Base-by-base conservation (phyloP, 2,888 invertebrate species). In the Mythimna lalbum region DNA sequence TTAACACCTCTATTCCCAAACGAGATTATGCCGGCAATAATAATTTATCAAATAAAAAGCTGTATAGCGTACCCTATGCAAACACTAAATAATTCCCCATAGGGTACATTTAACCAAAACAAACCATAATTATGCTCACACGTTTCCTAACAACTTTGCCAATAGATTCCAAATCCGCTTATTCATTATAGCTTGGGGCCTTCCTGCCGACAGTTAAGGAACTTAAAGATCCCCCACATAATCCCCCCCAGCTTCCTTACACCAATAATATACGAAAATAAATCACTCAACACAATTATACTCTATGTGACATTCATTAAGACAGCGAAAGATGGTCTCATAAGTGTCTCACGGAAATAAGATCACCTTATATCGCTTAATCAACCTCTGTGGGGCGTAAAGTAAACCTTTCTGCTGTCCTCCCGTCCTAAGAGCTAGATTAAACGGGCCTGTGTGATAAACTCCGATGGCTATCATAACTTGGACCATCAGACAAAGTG, bases 401-500 rank as follows among this genome's bases (percentile, higher is more conserved):
- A 91, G 86, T 89, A 90, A 89, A 91, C 90, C 88, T 88, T 88
- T 90, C 90, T 79, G 75, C 78, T 90, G 91, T 88, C 88, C 87
- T 73, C 88, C 85, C 80, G 52, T 86, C 84, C 92, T 92, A 91
- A 94, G 94, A 94, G 95, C 95, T 92, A 95, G 95, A 95, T 95
- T 95, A 95, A 94, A 92, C 91, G 94, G 85, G 89, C 89, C 90
- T 86, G 86, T 82, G 90, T 91, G 94, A 94, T 94, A 95, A 94
- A 93, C 91, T 86, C 82, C 84, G 75, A 79, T 81, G 86, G 66
- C 95, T 90, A 92, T 33, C 81, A 52, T 86, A 88, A 76, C 75
- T 60, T 87, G 93, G 88, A 63, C 92, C 74, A 14, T 60, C 50
- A 36, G 36, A 63, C 43, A 33, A 49, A 78, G 64, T 78, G 73